Evolutionary conservation across 2,888 invertebrate genomes (phyloP).

Genomic region (Alloplasta piceator): DNA sequence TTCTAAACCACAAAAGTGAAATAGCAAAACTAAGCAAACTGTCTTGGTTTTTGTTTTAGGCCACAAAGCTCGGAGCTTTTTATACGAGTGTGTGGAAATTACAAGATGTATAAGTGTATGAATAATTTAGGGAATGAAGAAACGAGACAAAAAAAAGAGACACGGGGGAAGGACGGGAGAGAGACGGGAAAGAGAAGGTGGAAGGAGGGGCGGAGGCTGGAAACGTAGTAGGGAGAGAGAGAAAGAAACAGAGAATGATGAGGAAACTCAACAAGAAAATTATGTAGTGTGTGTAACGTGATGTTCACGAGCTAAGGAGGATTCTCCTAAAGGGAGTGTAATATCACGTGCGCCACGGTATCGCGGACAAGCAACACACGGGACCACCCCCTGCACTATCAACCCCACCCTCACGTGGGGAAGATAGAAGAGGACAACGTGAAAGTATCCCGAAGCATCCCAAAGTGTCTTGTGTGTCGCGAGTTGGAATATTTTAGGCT

Average conservation of each 20-base stretch:
- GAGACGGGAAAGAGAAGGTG: no score
- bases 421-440: no score
- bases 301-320: not conserved
- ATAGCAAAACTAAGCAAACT: no score
- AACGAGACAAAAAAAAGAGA: not conserved
- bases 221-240: not conserved
- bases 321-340: not conserved
- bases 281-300: slow-evolving; percentile 9
- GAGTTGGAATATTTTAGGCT: not conserved
- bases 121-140: slow-evolving; percentile 33
- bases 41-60: no score
- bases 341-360: not conserved
- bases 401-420: no score
- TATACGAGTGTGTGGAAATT: not conserved
- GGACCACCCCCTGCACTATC: not conserved
- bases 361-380: not conserved
- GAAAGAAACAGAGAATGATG: not conserved
- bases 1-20: no score
- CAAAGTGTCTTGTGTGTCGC: no score
- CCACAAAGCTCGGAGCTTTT: no score
- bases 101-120: slow-evolving; percentile 24
- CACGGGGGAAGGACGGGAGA: no score
- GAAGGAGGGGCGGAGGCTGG: no score
- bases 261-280: slow-evolving; percentile 13
- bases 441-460: no score